Conservation (phyloP, 1,140 invertebrate species). For the Ladona fulva region DNA sequence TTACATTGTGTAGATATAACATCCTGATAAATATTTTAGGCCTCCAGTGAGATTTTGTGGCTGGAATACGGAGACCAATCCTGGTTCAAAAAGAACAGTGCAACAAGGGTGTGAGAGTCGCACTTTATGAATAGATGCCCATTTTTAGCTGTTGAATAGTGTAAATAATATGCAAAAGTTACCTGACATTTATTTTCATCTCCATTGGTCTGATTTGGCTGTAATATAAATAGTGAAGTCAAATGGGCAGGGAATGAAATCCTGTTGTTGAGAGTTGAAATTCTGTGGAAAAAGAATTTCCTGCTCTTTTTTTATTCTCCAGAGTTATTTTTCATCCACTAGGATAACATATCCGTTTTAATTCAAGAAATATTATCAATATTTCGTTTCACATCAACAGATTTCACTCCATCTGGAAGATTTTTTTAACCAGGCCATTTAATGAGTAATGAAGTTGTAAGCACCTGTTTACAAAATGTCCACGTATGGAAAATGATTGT, state of each 20-base stretch:
- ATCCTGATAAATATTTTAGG: not conserved
- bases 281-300: not conserved
- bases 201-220: not conserved
- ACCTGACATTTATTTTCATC: conserved; percentile 1
- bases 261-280: not conserved
- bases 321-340: not conserved
- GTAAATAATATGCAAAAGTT: conserved; percentile 6
- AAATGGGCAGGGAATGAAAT: not conserved
- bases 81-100: not conserved
- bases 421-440: too few species aligned
- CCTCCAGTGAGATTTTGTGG: not conserved
- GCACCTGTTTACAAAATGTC: not conserved
- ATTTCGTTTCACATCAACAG: too few species aligned
- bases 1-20: conserved; percentile 1
- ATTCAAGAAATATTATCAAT: too few species aligned
- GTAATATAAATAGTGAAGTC: not conserved
- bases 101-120: not conserved
- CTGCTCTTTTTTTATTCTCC: not conserved
- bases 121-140: not conserved
- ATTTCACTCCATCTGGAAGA: too few species aligned
- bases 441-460: not conserved
- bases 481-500: not conserved
- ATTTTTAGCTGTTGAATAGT: not conserved
- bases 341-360: not conserved
- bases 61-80: not conserved